phyloP scores from a whole-genome alignment of 92 coral and sea anemone genomes.

The Porites lobata region DNA sequence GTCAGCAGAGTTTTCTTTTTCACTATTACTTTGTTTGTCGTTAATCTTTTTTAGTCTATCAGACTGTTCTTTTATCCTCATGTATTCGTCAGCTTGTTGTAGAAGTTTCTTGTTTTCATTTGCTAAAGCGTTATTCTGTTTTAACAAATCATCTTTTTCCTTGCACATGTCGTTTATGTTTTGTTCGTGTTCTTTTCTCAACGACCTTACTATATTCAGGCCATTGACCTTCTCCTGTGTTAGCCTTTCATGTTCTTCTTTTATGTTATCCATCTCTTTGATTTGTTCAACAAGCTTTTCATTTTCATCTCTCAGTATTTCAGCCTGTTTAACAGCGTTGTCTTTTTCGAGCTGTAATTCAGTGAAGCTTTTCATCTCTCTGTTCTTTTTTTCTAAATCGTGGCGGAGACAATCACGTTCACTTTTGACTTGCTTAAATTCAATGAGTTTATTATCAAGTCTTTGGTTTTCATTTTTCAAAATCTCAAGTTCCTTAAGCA shows the following conservation, averaged over 20 bases:
- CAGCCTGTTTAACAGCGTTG: neutral
- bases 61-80: neutral
- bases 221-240: constrained; percentile 12
- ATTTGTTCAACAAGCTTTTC: constrained; percentile 14
- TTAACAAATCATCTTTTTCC: neutral
- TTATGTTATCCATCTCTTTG: constrained; percentile 14
- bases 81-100: neutral
- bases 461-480: constrained; percentile 7
- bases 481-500: constrained; percentile 24
- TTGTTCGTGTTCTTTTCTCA: constrained; percentile 7
- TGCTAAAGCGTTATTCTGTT: neutral
- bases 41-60: neutral
- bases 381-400: constrained; percentile 16
- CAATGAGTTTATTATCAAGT: constrained; percentile 22
- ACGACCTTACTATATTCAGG: neutral
- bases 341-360: constrained; percentile 30
- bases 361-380: neutral
- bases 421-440: constrained; percentile 20
- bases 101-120: constrained; percentile 24
- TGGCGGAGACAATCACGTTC: constrained; percentile 5
- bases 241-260: neutral
- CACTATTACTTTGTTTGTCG: neutral
- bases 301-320: constrained; percentile 22
- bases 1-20: constrained; percentile 17
- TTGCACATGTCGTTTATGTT: neutral